These are phyloP conservation scores for Notolepis coatsorum DNA, from an alignment of 2,797 vertebrate genomes.

Conservation along the genomic window DNA sequence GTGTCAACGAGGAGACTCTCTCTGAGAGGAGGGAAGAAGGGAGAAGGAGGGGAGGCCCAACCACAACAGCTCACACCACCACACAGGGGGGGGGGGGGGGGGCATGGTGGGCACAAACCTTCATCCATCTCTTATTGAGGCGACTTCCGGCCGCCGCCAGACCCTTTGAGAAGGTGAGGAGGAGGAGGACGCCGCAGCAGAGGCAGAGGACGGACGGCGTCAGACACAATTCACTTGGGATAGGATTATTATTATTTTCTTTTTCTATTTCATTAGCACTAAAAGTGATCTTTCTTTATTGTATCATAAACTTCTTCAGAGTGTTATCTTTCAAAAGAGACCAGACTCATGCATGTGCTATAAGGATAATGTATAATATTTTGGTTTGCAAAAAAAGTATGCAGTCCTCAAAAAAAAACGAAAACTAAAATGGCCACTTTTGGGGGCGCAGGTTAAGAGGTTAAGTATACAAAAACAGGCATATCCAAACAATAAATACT, in stretches of 20 bases:
- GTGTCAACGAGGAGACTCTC: constrained; percentile 35
- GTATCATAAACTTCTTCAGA: too few relatives aligned
- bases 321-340: too few relatives aligned
- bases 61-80: constrained; percentile 48
- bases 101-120: constrained; percentile 88
- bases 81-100: too few relatives aligned
- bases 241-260: not conserved
- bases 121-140: constrained; percentile 94
- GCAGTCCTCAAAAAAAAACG: too few relatives aligned
- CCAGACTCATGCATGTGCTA: too few relatives aligned
- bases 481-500: too few relatives aligned
- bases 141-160: constrained; percentile 84
- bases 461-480: too few relatives aligned
- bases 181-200: constrained; percentile 28
- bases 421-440: too few relatives aligned
- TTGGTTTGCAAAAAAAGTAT: too few relatives aligned
- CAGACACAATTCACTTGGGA: constrained; percentile 38
- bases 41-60: constrained; percentile 7
- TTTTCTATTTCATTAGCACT: not conserved
- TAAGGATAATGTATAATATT: too few relatives aligned
- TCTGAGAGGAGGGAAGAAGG: not conserved
- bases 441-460: too few relatives aligned
- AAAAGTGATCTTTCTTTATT: too few relatives aligned
- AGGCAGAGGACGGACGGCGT: constrained; percentile 38
- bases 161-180: constrained; percentile 80